These are phyloP conservation scores for Hyperoplus lanceolatus DNA, from an alignment of 2,797 vertebrate species.

Conservation along the genomic window DNA sequence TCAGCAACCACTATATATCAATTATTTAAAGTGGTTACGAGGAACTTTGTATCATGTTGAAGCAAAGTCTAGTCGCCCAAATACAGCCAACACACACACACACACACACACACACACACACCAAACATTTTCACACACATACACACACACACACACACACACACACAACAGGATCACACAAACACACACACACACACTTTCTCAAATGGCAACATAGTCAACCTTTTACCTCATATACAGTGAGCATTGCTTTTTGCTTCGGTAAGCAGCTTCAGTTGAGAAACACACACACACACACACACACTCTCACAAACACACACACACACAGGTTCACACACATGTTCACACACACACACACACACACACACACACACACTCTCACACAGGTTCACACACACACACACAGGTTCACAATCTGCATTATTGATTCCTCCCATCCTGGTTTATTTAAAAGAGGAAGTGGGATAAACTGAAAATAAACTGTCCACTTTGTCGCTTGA, in stretches of 20 bases:
- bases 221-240: too few species aligned
- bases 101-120: neutral
- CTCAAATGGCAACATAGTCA: too few species aligned
- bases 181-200: constrained; percentile 2
- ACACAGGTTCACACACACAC: too few species aligned
- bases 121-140: constrained; percentile 24
- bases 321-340: neutral
- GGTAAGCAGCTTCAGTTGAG: too few species aligned
- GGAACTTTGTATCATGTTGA: too few species aligned
- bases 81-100: neutral
- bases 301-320: neutral
- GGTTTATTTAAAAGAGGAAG: constrained; percentile 17
- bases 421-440: constrained; percentile 29
- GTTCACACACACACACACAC: neutral
- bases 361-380: neutral
- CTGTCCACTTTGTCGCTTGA: constrained; percentile 27
- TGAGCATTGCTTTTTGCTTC: too few species aligned
- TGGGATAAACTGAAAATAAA: constrained; percentile 23
- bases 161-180: constrained; percentile 26
- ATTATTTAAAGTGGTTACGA: too few species aligned
- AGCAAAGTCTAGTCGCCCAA: too few species aligned
- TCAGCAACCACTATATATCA: too few species aligned
- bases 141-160: constrained; percentile 1
- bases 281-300: too few species aligned
- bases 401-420: constrained; percentile 14